These are phyloP conservation scores for Pterophyllum scalare DNA, from an alignment of 2,113 vertebrate genomes.

Conservation along the genomic window DNA sequence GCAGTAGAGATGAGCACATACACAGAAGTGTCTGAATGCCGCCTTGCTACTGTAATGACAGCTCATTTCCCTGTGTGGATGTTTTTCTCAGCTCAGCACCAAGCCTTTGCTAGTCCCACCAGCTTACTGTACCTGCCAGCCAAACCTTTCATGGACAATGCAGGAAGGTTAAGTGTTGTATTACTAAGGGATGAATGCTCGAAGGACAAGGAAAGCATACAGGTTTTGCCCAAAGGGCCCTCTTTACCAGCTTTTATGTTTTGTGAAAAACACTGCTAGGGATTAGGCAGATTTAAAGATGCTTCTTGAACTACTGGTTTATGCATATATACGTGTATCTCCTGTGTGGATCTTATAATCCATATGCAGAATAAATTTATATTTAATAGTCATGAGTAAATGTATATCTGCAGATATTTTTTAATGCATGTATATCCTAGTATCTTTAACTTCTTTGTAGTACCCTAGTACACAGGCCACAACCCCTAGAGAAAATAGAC, in stretches of 20 bases:
- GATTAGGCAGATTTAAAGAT: constrained; percentile 53
- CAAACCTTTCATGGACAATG: constrained; percentile 65
- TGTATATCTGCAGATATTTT: background rate
- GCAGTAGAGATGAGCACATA: constrained; percentile 60
- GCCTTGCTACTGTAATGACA: constrained; percentile 74
- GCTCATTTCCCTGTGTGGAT: constrained; percentile 74
- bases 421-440: background rate
- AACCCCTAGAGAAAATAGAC: constrained; percentile 13
- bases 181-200: constrained; percentile 75
- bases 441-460: background rate
- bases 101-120: constrained; percentile 68
- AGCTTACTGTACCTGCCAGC: constrained; percentile 74
- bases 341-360: constrained; percentile 1
- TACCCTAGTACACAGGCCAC: constrained; percentile 14
- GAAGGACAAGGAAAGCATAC: constrained; percentile 54
- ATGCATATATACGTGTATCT: constrained; percentile 39
- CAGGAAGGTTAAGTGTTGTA: constrained; percentile 75
- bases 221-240: constrained; percentile 70
- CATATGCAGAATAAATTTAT: background rate
- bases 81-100: constrained; percentile 62
- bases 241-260: constrained; percentile 60
- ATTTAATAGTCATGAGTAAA: constrained; percentile 16
- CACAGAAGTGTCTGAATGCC: constrained; percentile 56
- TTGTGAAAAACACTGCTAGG: constrained; percentile 50
- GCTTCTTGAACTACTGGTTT: constrained; percentile 45